Conservation (phyloP, 2,113 vertebrate genomes). For the Blennius ocellaris region DNA sequence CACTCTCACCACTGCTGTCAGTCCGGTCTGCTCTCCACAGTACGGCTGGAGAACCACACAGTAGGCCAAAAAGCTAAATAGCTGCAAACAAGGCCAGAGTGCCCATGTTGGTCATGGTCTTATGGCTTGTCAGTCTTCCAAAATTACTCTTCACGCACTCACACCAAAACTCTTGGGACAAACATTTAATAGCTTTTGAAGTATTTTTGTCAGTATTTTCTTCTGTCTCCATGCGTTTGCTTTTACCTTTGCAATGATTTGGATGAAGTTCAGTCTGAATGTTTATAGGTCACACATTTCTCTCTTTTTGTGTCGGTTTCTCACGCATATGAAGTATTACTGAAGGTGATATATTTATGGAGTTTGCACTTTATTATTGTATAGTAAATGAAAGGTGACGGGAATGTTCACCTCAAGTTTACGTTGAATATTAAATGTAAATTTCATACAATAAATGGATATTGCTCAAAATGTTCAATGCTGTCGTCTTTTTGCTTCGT, state of each 20-base stretch:
- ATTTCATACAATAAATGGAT: constrained; percentile 36
- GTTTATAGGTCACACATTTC: neutral
- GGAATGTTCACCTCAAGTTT: constrained; percentile 1
- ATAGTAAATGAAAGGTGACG: constrained; percentile 5
- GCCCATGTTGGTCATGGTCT: too few relatives aligned
- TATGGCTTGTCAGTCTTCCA: too few relatives aligned
- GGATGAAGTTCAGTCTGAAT: neutral
- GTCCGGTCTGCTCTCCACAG: too few relatives aligned
- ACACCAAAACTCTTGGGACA: neutral
- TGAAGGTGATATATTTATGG: constrained; percentile 9
- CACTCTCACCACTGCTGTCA: too few relatives aligned
- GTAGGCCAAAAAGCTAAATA: too few relatives aligned
- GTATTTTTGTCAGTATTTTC: neutral
- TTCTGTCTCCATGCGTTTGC: constrained; percentile 16
- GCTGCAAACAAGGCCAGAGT: too few relatives aligned
- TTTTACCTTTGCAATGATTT: constrained; percentile 1
- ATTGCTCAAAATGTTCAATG: constrained; percentile 20
- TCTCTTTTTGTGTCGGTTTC: neutral
- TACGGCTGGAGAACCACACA: too few relatives aligned
- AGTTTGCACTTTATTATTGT: constrained; percentile 16
- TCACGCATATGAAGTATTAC: neutral
- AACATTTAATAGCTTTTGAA: constrained; percentile 10
- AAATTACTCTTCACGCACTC: too few relatives aligned
- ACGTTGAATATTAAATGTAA: constrained; percentile 12
- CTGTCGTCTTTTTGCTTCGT: constrained; percentile 46